phyloP scores from a whole-genome alignment of 2,113 vertebrate species.

The Tyto alba region DNA sequence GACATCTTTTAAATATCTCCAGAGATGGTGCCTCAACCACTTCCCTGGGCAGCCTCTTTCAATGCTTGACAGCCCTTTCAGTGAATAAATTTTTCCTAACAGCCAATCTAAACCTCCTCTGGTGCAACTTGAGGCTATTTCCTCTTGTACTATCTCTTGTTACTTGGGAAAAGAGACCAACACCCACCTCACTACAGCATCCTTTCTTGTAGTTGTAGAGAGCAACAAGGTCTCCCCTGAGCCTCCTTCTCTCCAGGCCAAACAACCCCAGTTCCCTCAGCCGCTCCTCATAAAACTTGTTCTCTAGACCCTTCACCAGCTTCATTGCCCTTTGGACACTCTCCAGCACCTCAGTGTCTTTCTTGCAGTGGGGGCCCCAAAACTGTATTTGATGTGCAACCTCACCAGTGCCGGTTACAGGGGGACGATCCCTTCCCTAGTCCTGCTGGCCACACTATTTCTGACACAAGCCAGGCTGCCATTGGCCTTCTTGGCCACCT shows the following conservation, averaged over 20 bases:
- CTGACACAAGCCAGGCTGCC: neutral
- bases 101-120: neutral
- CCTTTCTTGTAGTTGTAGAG: neutral
- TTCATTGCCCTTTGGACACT: fast-evolving
- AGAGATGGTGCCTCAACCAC: fast-evolving
- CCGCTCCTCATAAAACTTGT: fast-evolving
- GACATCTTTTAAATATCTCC: neutral
- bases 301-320: neutral
- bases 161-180: neutral
- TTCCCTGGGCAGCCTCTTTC: neutral
- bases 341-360: neutral
- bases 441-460: neutral
- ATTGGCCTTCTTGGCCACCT: neutral
- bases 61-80: fast-evolving
- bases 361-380: neutral
- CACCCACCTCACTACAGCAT: neutral
- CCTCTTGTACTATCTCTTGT: neutral
- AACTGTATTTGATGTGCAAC: fast-evolving
- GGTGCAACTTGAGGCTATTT: fast-evolving
- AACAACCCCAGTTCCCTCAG: neutral
- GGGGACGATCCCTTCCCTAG: fast-evolving
- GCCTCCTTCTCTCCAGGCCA: neutral
- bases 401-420: fast-evolving
- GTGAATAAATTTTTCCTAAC: neutral
- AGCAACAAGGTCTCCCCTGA: neutral